Evolutionary conservation across 2,888 invertebrate species (phyloP).

Genomic region (Trilocha varians): DNA sequence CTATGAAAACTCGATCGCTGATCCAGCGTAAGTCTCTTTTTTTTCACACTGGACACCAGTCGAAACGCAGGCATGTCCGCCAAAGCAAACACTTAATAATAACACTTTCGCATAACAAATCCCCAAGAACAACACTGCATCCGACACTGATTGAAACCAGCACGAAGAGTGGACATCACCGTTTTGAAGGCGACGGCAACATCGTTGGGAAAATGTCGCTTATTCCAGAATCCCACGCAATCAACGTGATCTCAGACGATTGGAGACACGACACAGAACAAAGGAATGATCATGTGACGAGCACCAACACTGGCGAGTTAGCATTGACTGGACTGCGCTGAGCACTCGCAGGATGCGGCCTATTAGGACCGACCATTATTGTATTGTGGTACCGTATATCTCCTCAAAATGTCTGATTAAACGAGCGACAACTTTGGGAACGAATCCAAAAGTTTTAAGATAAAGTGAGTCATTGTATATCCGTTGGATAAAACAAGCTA

Average conservation of each 20-base stretch:
- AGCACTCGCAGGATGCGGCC: slow-evolving; percentile 57
- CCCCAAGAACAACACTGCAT: slow-evolving; percentile 53
- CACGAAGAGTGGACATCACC: slow-evolving; percentile 9
- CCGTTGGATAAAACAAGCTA: neutral
- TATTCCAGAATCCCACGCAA: slow-evolving; percentile 14
- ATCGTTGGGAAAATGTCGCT: slow-evolving; percentile 7
- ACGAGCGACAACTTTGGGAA: slow-evolving; percentile 5
- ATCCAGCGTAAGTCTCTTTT: slow-evolving; percentile 58
- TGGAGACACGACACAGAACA: slow-evolving; percentile 23
- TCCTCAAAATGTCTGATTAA: slow-evolving; percentile 36
- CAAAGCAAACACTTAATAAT: slow-evolving; percentile 29
- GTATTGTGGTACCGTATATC: slow-evolving; percentile 69
- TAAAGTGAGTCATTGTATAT: neutral
- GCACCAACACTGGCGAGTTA: slow-evolving; percentile 44
- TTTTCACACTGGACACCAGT: slow-evolving; percentile 63
- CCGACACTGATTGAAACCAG: slow-evolving; percentile 17
- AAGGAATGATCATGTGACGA: slow-evolving; percentile 22
- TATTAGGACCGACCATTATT: slow-evolving; percentile 69
- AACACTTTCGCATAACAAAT: neutral
- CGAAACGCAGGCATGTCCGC: slow-evolving; percentile 66
- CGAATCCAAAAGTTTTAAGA: neutral
- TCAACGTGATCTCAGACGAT: slow-evolving; percentile 28
- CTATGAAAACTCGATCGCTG: slow-evolving; percentile 37
- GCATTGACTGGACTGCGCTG: slow-evolving; percentile 65
- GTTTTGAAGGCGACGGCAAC: slow-evolving; percentile 8